phyloP scores from a whole-genome alignment of 2,797 vertebrate genomes.

The Hydrocynus forskahlii region DNA sequence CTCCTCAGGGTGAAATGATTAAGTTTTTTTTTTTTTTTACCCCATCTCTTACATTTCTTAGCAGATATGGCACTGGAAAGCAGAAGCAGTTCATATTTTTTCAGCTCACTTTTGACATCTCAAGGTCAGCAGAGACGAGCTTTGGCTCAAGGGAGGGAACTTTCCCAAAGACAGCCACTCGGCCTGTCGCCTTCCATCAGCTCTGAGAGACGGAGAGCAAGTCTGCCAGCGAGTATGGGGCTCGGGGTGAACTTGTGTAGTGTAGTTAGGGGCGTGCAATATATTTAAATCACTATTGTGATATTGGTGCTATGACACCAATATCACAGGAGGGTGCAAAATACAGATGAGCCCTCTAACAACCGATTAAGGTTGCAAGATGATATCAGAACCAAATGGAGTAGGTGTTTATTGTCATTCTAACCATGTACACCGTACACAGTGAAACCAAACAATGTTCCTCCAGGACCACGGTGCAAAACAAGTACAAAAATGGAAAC shows the following conservation, averaged over 20 bases:
- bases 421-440: too few relatives aligned
- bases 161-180: slow-evolving; percentile 39
- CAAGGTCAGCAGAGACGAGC: slow-evolving; percentile 47
- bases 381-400: too few relatives aligned
- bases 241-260: not conserved
- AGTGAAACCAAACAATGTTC: too few relatives aligned
- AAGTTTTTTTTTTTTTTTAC: slow-evolving; percentile 46
- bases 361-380: not conserved
- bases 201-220: slow-evolving; percentile 6
- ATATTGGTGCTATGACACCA: not conserved
- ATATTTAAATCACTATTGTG: not conserved
- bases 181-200: slow-evolving; percentile 51
- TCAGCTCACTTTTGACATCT: slow-evolving; percentile 41
- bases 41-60: slow-evolving; percentile 26
- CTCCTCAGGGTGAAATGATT: slow-evolving; percentile 19
- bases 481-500: too few relatives aligned
- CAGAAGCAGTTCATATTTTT: slow-evolving; percentile 14
- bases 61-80: slow-evolving; percentile 15
- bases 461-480: too few relatives aligned
- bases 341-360: not conserved
- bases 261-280: not conserved
- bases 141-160: slow-evolving; percentile 21
- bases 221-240: not conserved
- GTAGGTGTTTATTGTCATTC: too few relatives aligned
- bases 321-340: not conserved